Evolutionary conservation across 2,888 invertebrate genomes (phyloP).

Genomic region (Sialis fuliginosa): DNA sequence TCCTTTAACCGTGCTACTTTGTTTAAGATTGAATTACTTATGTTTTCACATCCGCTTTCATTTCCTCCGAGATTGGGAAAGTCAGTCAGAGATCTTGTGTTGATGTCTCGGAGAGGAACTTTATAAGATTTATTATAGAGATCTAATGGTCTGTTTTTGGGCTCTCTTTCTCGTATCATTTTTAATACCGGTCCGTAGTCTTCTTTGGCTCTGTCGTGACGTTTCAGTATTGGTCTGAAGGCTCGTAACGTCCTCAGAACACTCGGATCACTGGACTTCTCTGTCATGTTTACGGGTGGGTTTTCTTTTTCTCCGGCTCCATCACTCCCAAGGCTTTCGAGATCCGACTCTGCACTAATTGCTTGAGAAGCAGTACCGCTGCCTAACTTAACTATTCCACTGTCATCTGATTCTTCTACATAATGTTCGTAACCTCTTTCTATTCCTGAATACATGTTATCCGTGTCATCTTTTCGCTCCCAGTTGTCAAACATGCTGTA

Average conservation of each 20-base stretch:
- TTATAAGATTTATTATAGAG: neutral
- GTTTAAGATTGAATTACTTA: neutral
- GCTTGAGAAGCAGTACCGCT: conserved; percentile 3
- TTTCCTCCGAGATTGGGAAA: conserved; percentile 8
- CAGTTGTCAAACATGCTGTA: conserved; percentile 46
- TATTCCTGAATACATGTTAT: conserved; percentile 12
- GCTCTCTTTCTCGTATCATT: neutral
- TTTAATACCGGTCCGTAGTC: neutral
- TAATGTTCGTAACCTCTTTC: conserved; percentile 13
- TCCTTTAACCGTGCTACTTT: conserved; percentile 9
- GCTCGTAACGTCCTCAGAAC: conserved; percentile 32
- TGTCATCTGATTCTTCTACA: conserved; percentile 4
- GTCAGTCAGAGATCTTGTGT: conserved; percentile 12
- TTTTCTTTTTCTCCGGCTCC: neutral
- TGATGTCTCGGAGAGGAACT: neutral
- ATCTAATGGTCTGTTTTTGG: conserved; percentile 12
- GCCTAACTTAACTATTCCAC: conserved; percentile 39
- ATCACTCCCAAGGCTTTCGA: neutral
- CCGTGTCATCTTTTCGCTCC: conserved; percentile 23
- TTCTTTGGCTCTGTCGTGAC: conserved; percentile 8
- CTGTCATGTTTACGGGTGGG: neutral
- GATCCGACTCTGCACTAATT: neutral
- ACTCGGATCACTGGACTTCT: conserved; percentile 25
- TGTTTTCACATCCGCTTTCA: conserved; percentile 14
- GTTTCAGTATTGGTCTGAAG: conserved; percentile 27